phyloP scores from a whole-genome alignment of 1,140 invertebrate genomes.

The Stenopsyche tienmushanensis region DNA sequence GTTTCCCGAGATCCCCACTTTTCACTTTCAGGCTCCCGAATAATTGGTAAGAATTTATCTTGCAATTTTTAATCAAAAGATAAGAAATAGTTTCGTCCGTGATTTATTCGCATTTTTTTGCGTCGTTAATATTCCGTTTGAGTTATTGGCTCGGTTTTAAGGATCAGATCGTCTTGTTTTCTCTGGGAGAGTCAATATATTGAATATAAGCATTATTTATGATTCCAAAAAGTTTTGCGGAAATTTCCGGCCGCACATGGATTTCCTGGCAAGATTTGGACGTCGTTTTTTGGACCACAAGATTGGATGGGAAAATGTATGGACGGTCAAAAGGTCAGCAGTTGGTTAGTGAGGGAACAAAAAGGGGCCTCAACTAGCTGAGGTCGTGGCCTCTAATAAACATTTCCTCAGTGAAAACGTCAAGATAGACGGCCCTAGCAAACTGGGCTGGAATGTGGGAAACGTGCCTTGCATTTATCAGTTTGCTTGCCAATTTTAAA shows the following conservation, averaged over 20 bases:
- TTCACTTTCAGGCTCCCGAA: not conserved
- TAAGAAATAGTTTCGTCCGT: no score
- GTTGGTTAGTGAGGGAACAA: slow-evolving; percentile 1
- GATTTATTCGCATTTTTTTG: no score
- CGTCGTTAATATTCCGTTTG: no score
- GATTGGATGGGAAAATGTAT: slow-evolving; percentile 19
- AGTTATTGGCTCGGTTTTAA: no score
- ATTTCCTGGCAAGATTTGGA: not conserved
- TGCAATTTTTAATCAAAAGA: no score
- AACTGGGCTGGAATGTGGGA: slow-evolving; percentile 15
- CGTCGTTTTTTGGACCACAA: slow-evolving; percentile 13
- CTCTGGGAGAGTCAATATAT: no score
- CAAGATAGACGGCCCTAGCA: slow-evolving; percentile 12
- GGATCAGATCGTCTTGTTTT: no score
- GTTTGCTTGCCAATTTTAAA: not conserved
- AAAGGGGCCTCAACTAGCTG: slow-evolving; percentile 4
- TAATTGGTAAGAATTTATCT: not conserved
- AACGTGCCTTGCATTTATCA: slow-evolving; percentile 24
- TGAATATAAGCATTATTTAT: not conserved
- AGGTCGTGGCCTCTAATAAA: slow-evolving; percentile 19
- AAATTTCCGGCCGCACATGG: not conserved
- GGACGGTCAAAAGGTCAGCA: slow-evolving; percentile 8
- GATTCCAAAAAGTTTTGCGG: not conserved
- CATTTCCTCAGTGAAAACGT: slow-evolving; percentile 19
- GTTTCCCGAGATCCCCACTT: slow-evolving; percentile 1